Percentiles rank a stretch among this genome's conserved stretches.
phyloP scores from a whole-genome alignment of 37 sponge, comb jelly and placozoan genomes.

The Cladorhizidae sp. region DNA sequence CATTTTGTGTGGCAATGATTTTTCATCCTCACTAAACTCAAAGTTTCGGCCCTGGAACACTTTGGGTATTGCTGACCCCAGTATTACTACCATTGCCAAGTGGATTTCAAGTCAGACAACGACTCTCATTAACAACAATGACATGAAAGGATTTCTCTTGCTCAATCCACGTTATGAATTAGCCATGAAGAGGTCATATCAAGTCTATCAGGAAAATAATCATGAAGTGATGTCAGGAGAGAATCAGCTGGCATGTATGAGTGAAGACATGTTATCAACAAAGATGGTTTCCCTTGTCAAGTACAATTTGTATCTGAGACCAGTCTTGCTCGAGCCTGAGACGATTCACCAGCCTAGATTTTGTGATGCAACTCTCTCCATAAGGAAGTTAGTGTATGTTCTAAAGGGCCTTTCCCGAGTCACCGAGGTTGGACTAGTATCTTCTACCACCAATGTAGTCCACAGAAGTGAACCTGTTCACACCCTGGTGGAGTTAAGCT shows the following conservation, averaged over 20 bases:
- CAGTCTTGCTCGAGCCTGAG: slow-evolving; percentile 23
- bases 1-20: slow-evolving; percentile 6
- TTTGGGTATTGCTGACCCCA: slow-evolving; percentile 14
- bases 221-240: not conserved
- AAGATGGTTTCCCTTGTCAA: slow-evolving; percentile 1
- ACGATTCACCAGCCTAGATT: slow-evolving; percentile 21
- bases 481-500: not conserved
- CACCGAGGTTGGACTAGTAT: slow-evolving; percentile 39
- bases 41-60: not conserved
- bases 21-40: not conserved
- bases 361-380: slow-evolving; percentile 35
- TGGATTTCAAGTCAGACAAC: slow-evolving; percentile 9
- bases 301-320: slow-evolving; percentile 28
- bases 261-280: not conserved
- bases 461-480: not conserved
- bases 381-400: slow-evolving; percentile 35
- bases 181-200: slow-evolving; percentile 1
- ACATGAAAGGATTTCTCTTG: not conserved
- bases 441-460: slow-evolving; percentile 9
- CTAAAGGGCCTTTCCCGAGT: slow-evolving; percentile 40
- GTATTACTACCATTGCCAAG: slow-evolving; percentile 14
- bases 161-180: not conserved
- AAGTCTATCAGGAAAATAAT: not conserved
- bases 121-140: not conserved
- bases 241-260: not conserved